These are phyloP conservation scores for Cryptosula pallasiana DNA, from an alignment of 2,888 invertebrate species.

Conservation along the genomic window DNA sequence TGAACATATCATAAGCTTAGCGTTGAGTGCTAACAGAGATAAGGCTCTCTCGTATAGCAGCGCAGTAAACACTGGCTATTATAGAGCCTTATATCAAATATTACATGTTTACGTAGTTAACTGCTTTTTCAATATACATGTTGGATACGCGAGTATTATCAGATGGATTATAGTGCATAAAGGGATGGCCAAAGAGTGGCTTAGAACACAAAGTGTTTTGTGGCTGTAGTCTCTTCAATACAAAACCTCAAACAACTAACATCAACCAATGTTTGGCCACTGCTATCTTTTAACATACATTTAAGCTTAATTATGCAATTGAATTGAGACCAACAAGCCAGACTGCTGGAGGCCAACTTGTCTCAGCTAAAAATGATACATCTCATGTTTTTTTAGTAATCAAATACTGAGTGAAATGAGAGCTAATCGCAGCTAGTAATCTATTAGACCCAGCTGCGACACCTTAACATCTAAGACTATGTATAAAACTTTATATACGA, in stretches of 20 bases:
- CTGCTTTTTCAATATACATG: conserved; percentile 14
- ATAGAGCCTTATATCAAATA: conserved; percentile 20
- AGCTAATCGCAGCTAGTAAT: background rate
- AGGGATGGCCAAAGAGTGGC: background rate
- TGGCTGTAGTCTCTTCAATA: background rate
- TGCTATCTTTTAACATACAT: conserved; percentile 5
- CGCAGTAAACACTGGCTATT: background rate
- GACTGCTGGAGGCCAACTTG: background rate
- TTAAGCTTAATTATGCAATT: conserved; percentile 17
- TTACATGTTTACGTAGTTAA: conserved; percentile 16
- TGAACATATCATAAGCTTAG: background rate
- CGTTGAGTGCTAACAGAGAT: background rate
- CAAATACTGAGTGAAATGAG: background rate
- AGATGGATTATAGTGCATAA: background rate
- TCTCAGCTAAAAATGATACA: background rate
- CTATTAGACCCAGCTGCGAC: background rate
- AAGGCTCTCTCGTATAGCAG: background rate
- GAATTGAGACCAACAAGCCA: background rate
- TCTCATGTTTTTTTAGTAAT: background rate
- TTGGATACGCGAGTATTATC: background rate
- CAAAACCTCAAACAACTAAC: conserved; percentile 15
- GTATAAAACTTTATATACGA: background rate
- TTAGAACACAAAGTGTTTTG: background rate
- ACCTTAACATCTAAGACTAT: background rate
- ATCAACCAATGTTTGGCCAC: background rate